phyloP scores from a whole-genome alignment of 2,888 invertebrate species.

The Drosophila sordidapex region DNA sequence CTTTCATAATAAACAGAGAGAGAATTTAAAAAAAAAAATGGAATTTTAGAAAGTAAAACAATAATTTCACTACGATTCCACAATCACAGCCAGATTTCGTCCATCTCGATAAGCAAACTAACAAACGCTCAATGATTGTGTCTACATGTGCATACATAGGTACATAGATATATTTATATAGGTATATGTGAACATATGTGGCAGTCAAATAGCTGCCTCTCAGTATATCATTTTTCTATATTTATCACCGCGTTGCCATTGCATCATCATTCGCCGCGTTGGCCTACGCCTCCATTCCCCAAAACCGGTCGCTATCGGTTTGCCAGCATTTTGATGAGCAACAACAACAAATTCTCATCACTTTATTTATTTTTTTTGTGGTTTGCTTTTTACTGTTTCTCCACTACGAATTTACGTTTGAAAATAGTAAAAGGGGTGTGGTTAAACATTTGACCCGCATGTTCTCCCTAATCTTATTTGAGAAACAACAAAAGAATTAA shows the following conservation, averaged over 20 bases:
- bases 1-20: background rate
- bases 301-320: slow-evolving; percentile 44
- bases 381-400: slow-evolving; percentile 2
- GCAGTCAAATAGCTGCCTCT: slow-evolving; percentile 13
- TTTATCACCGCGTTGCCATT: slow-evolving; percentile 67
- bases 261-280: slow-evolving; percentile 65
- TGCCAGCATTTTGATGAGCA: slow-evolving; percentile 8
- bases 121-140: slow-evolving; percentile 42
- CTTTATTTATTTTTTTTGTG: background rate
- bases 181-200: slow-evolving; percentile 1
- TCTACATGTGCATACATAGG: background rate
- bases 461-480: background rate
- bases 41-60: background rate
- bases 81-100: slow-evolving; percentile 13
- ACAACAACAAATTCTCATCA: slow-evolving; percentile 7
- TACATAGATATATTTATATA: background rate
- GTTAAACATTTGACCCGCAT: background rate
- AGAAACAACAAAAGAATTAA: background rate
- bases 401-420: slow-evolving; percentile 6
- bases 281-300: slow-evolving; percentile 38
- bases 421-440: background rate
- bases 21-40: background rate
- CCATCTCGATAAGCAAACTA: slow-evolving; percentile 43
- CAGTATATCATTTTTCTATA: slow-evolving; percentile 58
- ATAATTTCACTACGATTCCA: background rate